A percentile compares a stretch with the other conserved stretches of the same genome.
These are phyloP conservation scores for Cryptocephalus moraei DNA, from an alignment of 2,888 invertebrate species.

Conservation along the genomic window DNA sequence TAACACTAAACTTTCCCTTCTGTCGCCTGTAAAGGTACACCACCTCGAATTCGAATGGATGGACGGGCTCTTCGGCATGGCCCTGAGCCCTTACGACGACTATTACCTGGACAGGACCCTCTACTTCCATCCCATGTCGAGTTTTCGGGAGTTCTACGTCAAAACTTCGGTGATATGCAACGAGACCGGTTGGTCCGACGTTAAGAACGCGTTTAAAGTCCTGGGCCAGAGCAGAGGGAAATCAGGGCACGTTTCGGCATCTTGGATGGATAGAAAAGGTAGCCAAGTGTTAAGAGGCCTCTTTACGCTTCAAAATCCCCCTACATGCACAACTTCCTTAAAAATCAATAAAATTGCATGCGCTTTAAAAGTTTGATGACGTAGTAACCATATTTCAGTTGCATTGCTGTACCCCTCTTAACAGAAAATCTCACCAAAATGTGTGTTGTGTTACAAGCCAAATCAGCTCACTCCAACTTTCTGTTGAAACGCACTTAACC, in stretches of 20 bases:
- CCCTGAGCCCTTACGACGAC: slow-evolving; percentile 46
- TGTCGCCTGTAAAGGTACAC: slow-evolving; percentile 41
- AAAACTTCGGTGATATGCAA: slow-evolving; percentile 55
- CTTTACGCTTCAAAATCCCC: too few relatives aligned
- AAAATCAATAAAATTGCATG: too few relatives aligned
- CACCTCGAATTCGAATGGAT: slow-evolving; percentile 73
- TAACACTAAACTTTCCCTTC: too few relatives aligned
- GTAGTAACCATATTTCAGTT: too few relatives aligned
- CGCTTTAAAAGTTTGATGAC: too few relatives aligned
- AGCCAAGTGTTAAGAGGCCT: background rate
- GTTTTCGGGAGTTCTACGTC: slow-evolving; percentile 67
- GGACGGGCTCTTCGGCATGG: slow-evolving; percentile 69
- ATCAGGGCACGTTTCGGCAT: slow-evolving; percentile 62
- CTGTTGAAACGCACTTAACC: too few relatives aligned
- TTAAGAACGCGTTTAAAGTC: slow-evolving; percentile 29
- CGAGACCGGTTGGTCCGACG: slow-evolving; percentile 40
- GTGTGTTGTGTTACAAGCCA: too few relatives aligned
- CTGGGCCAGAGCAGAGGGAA: slow-evolving; percentile 44
- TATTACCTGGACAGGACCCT: slow-evolving; percentile 49
- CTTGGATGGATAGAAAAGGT: slow-evolving; percentile 59
- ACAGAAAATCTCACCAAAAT: too few relatives aligned
- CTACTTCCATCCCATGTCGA: slow-evolving; percentile 75
- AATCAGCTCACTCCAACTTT: too few relatives aligned
- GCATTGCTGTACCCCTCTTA: too few relatives aligned
- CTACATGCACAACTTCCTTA: too few relatives aligned